These are phyloP conservation scores for Crocodylus rhombifer DNA, from an alignment of 2,797 vertebrate species.

Conservation along the genomic window DNA sequence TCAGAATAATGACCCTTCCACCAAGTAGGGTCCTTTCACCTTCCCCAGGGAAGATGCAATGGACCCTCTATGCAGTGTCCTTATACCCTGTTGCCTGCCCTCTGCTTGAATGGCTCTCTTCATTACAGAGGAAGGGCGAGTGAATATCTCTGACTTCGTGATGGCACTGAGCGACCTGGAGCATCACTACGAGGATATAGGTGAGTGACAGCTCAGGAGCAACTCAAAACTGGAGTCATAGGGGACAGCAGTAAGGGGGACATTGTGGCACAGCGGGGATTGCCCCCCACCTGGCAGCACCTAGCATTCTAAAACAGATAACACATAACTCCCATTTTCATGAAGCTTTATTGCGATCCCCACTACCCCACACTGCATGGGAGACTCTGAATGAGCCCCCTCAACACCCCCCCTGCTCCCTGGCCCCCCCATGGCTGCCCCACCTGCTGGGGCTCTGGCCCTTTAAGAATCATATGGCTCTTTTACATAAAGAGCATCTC, in stretches of 20 bases:
- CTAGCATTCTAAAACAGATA: no score
- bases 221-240: background rate
- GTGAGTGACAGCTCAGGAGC: slow-evolving; percentile 8
- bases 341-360: background rate
- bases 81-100: background rate
- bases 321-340: background rate
- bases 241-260: no score
- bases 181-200: slow-evolving; percentile 23
- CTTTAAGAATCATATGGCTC: no score
- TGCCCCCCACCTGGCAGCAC: no score
- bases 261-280: no score
- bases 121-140: slow-evolving; percentile 38
- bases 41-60: background rate
- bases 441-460: no score
- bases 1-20: background rate
- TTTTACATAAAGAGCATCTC: no score
- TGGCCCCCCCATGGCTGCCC: no score
- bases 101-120: background rate
- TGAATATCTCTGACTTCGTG: slow-evolving; percentile 56
- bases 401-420: no score
- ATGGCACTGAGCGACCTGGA: slow-evolving; percentile 31
- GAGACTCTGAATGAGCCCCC: no score
- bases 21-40: no score
- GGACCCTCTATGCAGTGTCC: background rate
- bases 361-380: no score